Evolutionary conservation across 2,888 invertebrate genomes (phyloP).

Genomic region (Danaus chrysippus): DNA sequence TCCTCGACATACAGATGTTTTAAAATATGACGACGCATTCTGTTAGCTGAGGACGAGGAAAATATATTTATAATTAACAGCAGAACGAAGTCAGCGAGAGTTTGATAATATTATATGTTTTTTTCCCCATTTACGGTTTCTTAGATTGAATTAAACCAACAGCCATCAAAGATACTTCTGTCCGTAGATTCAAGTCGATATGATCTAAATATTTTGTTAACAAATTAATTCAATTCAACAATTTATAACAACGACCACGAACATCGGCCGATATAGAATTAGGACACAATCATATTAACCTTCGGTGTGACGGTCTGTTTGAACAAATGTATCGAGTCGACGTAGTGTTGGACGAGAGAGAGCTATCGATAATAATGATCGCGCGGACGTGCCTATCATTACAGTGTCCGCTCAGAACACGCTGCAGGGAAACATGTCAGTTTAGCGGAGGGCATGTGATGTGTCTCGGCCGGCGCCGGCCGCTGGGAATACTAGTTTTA

Average conservation of each 20-base stretch:
- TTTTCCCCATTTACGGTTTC: too few species aligned
- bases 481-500: slow-evolving; percentile 14
- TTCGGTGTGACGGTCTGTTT: slow-evolving; percentile 10
- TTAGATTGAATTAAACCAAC: too few species aligned
- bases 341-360: slow-evolving; percentile 3
- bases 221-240: neutral
- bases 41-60: too few species aligned
- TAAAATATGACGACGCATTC: too few species aligned
- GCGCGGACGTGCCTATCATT: slow-evolving; percentile 4
- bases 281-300: slow-evolving; percentile 4
- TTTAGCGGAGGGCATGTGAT: slow-evolving; percentile 6
- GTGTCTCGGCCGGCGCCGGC: slow-evolving; percentile 9
- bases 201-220: too few species aligned
- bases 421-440: slow-evolving; percentile 8
- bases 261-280: neutral
- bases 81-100: too few species aligned
- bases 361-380: slow-evolving; percentile 10
- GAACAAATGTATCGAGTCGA: slow-evolving; percentile 15
- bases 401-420: neutral
- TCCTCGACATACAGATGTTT: too few species aligned
- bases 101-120: too few species aligned
- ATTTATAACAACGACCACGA: neutral
- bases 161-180: too few species aligned
- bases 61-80: too few species aligned
- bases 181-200: too few species aligned